A percentile compares a stretch with the other conserved stretches of the same genome.
These are phyloP conservation scores for Eolophus roseicapilla DNA, from an alignment of 2,113 vertebrate species.

Conservation along the genomic window DNA sequence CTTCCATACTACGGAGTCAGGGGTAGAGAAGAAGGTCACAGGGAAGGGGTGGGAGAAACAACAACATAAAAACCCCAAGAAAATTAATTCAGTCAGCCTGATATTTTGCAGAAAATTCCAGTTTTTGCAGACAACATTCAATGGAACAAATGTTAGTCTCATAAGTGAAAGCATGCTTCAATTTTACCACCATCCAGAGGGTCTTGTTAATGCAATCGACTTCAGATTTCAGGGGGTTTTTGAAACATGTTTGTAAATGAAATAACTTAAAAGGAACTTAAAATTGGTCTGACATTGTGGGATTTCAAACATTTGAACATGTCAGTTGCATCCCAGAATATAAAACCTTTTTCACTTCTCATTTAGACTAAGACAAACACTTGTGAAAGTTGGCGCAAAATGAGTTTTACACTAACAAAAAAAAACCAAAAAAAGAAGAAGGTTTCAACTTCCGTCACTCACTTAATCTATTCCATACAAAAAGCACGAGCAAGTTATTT, in stretches of 20 bases:
- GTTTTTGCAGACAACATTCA: slow-evolving; percentile 72
- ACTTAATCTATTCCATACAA: slow-evolving; percentile 85
- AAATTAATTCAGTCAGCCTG: slow-evolving; percentile 59
- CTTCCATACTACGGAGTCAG: slow-evolving; percentile 29
- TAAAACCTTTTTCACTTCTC: slow-evolving; percentile 81
- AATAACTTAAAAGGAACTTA: slow-evolving; percentile 81
- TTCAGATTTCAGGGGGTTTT: slow-evolving; percentile 68
- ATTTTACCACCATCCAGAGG: slow-evolving; percentile 75
- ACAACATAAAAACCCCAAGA: slow-evolving; percentile 9
- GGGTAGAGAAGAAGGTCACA: not conserved
- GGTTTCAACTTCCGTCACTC: slow-evolving; percentile 80
- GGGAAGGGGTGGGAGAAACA: not conserved
- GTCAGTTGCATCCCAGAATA: slow-evolving; percentile 85
- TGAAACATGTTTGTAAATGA: slow-evolving; percentile 73
- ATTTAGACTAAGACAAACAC: slow-evolving; percentile 88
- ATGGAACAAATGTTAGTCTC: slow-evolving; percentile 72
- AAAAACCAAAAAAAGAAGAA: slow-evolving; percentile 7
- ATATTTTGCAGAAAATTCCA: slow-evolving; percentile 63
- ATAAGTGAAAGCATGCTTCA: slow-evolving; percentile 75
- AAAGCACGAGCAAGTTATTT: slow-evolving; percentile 88
- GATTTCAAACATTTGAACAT: slow-evolving; percentile 87
- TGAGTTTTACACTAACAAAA: slow-evolving; percentile 86
- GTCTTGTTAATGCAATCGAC: slow-evolving; percentile 72
- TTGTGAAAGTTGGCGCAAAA: slow-evolving; percentile 88
- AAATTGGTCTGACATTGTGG: slow-evolving; percentile 81